phyloP scores from a whole-genome alignment of 2,888 invertebrate species.

The Spisula solida region DNA sequence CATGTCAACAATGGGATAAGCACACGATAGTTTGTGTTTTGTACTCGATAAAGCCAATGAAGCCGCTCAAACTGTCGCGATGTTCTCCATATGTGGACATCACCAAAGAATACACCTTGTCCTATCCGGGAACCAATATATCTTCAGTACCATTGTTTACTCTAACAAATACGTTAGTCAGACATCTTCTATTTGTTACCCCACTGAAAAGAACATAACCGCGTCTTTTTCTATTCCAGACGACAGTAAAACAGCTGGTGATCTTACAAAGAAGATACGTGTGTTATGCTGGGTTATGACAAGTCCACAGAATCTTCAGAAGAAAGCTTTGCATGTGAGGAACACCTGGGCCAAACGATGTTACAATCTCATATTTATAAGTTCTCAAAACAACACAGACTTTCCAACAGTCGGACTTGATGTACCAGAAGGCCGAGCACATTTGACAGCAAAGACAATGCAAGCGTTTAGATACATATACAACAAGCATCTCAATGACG shows the following conservation, averaged over 20 bases:
- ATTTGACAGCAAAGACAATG: conserved; percentile 98
- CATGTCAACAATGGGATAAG: too few species aligned
- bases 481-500: conserved; percentile 93
- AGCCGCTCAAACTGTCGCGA: too few species aligned
- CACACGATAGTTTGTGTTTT: too few species aligned
- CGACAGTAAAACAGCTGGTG: conserved; percentile 74
- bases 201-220: not conserved
- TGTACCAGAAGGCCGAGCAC: conserved; percentile 94
- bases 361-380: conserved; percentile 88
- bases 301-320: conserved; percentile 95
- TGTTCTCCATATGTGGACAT: too few species aligned
- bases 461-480: conserved; percentile 96
- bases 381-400: conserved; percentile 89
- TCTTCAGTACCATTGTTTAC: too few species aligned
- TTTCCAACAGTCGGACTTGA: conserved; percentile 91
- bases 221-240: conserved; percentile 64
- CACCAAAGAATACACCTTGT: too few species aligned
- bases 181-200: too few species aligned
- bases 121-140: too few species aligned
- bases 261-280: conserved; percentile 92
- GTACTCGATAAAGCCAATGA: too few species aligned
- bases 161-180: too few species aligned
- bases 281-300: conserved; percentile 99
- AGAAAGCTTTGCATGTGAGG: conserved; percentile 96
- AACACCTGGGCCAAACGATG: conserved; percentile 97